Evolutionary conservation across 2,113 vertebrate species (phyloP).

Genomic region (Petromus typicus): DNA sequence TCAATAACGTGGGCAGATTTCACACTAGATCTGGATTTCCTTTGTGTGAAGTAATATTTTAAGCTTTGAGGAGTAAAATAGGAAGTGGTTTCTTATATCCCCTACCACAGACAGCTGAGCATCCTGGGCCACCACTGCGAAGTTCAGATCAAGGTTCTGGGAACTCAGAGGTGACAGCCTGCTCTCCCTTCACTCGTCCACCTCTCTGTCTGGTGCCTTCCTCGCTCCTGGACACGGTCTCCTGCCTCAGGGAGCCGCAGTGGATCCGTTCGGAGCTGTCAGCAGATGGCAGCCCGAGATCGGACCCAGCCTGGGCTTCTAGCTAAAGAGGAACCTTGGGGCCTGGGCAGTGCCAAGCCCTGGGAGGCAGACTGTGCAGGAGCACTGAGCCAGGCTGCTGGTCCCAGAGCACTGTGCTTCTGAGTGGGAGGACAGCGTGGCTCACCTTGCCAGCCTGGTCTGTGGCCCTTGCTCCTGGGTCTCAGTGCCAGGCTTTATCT

Average conservation of each 20-base stretch:
- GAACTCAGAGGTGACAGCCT: too few species aligned
- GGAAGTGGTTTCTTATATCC: not conserved
- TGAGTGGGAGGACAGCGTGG: fast-evolving
- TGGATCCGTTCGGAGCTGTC: not conserved
- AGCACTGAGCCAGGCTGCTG: not conserved
- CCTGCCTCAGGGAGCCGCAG: fast-evolving
- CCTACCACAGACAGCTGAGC: fast-evolving
- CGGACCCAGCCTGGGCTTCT: not conserved
- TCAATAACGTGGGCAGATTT: not conserved
- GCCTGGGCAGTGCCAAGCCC: not conserved
- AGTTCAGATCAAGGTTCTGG: not conserved
- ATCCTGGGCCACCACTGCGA: not conserved
- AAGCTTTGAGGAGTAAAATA: not conserved
- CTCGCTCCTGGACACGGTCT: not conserved
- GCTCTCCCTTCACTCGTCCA: not conserved
- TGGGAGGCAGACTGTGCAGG: not conserved
- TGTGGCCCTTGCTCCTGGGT: not conserved
- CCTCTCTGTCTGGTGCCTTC: fast-evolving
- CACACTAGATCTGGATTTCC: not conserved
- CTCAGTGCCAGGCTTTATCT: too few species aligned
- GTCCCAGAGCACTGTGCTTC: too few species aligned
- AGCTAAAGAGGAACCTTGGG: too few species aligned
- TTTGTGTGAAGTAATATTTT: not conserved
- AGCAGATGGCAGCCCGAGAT: not conserved
- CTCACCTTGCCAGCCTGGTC: not conserved